Conservation (phyloP, 2,113 vertebrate genomes). For the Passer domesticus region DNA sequence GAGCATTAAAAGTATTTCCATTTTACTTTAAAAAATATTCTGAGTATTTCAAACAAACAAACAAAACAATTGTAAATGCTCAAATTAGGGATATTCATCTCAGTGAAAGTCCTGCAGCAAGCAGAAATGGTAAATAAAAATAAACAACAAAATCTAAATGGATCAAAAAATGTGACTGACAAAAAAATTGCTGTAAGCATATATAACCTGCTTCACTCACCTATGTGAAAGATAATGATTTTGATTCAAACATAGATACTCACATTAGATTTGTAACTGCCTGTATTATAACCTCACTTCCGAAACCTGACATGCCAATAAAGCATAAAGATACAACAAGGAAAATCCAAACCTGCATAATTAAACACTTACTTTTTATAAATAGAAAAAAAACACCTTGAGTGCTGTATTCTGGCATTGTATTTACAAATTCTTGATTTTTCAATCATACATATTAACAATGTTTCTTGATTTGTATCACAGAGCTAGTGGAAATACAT, state of each 20-base stretch:
- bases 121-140: neutral
- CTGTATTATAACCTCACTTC: neutral
- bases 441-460: neutral
- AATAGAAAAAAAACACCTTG: neutral
- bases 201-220: neutral
- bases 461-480: neutral
- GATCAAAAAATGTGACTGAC: neutral
- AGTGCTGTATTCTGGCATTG: neutral
- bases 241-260: neutral
- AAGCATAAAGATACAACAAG: neutral
- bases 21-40: neutral
- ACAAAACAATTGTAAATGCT: neutral
- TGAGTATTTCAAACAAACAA: neutral
- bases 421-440: conserved; percentile 1
- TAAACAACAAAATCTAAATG: neutral
- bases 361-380: neutral
- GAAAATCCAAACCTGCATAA: neutral
- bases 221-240: neutral
- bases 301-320: neutral
- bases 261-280: neutral
- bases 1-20: neutral
- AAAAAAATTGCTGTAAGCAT: neutral
- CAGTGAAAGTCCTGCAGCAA: neutral
- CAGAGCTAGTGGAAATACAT: neutral
- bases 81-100: neutral